phyloP scores from a whole-genome alignment of 1,140 invertebrate genomes.

The Pygmarrhopalites habei region DNA sequence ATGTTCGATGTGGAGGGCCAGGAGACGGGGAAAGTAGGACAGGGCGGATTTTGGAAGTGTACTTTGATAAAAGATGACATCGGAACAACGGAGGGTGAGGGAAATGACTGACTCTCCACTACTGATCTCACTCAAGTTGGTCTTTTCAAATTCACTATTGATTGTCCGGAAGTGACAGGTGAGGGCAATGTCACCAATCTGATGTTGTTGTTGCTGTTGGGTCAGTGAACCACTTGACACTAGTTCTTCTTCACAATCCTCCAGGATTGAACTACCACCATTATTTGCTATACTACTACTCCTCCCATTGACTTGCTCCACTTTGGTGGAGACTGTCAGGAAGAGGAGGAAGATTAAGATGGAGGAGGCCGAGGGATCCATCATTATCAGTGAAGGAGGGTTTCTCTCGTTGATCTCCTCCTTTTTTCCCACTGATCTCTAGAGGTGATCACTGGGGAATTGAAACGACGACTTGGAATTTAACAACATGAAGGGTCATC shows the following conservation, averaged over 20 bases:
- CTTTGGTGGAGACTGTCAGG: background rate
- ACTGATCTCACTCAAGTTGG: slow-evolving; percentile 67
- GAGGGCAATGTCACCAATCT: slow-evolving; percentile 55
- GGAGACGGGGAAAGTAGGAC: slow-evolving; percentile 67
- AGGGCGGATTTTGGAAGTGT: slow-evolving; percentile 77
- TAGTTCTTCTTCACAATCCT: slow-evolving; percentile 8
- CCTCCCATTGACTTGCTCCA: background rate
- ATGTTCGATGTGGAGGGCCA: slow-evolving; percentile 74
- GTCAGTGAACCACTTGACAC: no score
- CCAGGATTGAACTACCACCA: background rate
- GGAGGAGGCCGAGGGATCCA: background rate
- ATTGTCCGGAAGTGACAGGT: slow-evolving; percentile 73
- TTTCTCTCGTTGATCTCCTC: background rate
- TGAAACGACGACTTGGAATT: no score
- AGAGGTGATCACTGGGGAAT: no score
- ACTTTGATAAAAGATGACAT: slow-evolving; percentile 75
- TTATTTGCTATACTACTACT: no score
- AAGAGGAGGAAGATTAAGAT: background rate
- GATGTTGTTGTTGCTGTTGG: background rate
- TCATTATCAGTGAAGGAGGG: background rate
- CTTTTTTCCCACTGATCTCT: background rate
- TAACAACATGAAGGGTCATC: no score
- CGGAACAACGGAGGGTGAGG: slow-evolving; percentile 71
- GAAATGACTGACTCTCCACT: slow-evolving; percentile 71
- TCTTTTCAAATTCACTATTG: slow-evolving; percentile 80